Conservation (phyloP, 2,113 vertebrate genomes). For the Malurus melanocephalus region DNA sequence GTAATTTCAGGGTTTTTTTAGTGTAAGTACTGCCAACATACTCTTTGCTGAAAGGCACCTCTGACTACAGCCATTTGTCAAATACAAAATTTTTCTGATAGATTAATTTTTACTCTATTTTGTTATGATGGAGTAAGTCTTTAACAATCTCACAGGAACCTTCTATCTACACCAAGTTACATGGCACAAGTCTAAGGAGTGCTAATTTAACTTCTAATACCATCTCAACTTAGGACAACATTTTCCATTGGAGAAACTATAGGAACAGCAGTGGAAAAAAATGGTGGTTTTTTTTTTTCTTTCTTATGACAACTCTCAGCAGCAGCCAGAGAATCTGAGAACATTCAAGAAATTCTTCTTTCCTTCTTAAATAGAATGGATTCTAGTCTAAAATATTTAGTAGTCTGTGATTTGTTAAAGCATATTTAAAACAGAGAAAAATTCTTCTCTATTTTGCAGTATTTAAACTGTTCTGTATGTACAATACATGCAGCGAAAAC, state of each 20-base stretch:
- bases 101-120: not conserved
- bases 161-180: not conserved
- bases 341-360: not conserved
- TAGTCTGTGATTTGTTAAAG: not conserved
- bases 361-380: not conserved
- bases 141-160: not conserved
- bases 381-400: not conserved
- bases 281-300: fast-evolving
- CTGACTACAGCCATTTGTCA: not conserved
- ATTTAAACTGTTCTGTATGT: not conserved
- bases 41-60: not conserved
- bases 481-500: not conserved
- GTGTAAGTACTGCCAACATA: not conserved
- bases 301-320: not conserved
- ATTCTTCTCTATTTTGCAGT: too few relatives aligned
- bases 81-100: not conserved
- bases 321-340: not conserved
- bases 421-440: not conserved
- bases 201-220: not conserved
- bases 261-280: not conserved
- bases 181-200: not conserved
- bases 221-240: not conserved
- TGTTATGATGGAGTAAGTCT: not conserved
- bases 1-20: not conserved
- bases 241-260: not conserved